Conservation (phyloP, 2,888 invertebrate species). For the Gonocerus acuteangulatus region DNA sequence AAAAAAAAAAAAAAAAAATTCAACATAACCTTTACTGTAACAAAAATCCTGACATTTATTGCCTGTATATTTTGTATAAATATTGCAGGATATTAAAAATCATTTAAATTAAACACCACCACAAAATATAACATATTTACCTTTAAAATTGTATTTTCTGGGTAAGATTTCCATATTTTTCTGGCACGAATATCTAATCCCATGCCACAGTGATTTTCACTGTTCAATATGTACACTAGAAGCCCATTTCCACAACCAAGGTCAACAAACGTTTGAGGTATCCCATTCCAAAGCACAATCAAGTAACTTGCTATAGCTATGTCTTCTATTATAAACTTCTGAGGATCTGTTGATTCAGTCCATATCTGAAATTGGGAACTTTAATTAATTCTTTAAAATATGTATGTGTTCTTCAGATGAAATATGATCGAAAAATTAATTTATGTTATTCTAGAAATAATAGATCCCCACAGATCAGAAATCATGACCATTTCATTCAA, state of each 20-base stretch:
- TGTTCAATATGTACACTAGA: conserved; percentile 72
- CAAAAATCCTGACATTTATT: too few relatives aligned
- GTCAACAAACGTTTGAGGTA: conserved; percentile 65
- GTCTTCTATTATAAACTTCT: conserved; percentile 94
- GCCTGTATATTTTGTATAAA: too few relatives aligned
- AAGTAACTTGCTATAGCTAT: conserved; percentile 87
- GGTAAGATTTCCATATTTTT: conserved; percentile 80
- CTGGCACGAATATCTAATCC: conserved; percentile 80
- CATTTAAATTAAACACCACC: too few relatives aligned
- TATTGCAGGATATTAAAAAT: too few relatives aligned
- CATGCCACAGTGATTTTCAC: conserved; percentile 73
- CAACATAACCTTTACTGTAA: too few relatives aligned
- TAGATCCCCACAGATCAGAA: too few relatives aligned
- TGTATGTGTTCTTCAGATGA: not conserved
- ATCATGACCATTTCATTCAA: too few relatives aligned
- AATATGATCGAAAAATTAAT: not conserved
- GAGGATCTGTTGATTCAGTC: conserved; percentile 88
- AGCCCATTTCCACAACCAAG: conserved; percentile 97
- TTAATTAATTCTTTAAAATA: not conserved
- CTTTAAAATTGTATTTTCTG: conserved; percentile 55
- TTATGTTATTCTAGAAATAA: not conserved
- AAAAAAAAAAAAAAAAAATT: too few relatives aligned
- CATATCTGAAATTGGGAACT: conserved; percentile 57
- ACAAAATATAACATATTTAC: conserved; percentile 47
- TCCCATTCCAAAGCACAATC: conserved; percentile 64